Evolutionary conservation across 2,113 vertebrate genomes (phyloP).

Genomic region (Sander vitreus): DNA sequence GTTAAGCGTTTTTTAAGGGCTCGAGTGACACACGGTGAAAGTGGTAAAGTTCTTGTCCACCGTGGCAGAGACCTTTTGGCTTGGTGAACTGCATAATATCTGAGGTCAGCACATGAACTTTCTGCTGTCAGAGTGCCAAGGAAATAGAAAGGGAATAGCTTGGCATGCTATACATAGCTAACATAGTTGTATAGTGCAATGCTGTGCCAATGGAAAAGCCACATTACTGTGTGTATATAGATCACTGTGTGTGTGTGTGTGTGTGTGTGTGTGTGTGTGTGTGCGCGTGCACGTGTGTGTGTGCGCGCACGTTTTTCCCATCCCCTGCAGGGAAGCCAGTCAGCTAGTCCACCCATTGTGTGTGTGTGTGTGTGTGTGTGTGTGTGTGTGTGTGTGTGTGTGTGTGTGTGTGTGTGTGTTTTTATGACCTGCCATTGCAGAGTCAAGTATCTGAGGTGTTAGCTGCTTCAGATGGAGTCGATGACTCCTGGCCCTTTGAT

Average conservation of each 20-base stretch:
- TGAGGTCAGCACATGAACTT: slow-evolving; percentile 27
- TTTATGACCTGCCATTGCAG: slow-evolving; percentile 72
- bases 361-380: slow-evolving; percentile 3
- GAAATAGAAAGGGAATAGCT: slow-evolving; percentile 5
- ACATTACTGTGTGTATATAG: slow-evolving; percentile 7
- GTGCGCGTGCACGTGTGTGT: not conserved
- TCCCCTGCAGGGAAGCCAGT: slow-evolving; percentile 14
- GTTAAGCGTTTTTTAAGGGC: not conserved
- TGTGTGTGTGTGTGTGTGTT: slow-evolving; percentile 29
- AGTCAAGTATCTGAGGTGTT: slow-evolving; percentile 77
- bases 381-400: slow-evolving; percentile 23
- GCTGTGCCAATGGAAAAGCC: slow-evolving; percentile 40
- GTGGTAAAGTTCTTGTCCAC: not conserved
- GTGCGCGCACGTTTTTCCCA: not conserved
- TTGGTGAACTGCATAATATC: slow-evolving; percentile 19
- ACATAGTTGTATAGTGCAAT: not conserved
- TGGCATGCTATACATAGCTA: not conserved
- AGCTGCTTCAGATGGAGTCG: slow-evolving; percentile 65
- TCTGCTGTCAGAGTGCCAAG: slow-evolving; percentile 6
- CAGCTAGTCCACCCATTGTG: slow-evolving; percentile 6
- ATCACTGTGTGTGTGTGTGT: slow-evolving; percentile 13
- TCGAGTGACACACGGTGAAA: not conserved
- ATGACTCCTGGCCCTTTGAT: slow-evolving; percentile 77
- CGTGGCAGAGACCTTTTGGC: not conserved
- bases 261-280: slow-evolving; percentile 10